These are phyloP conservation scores for Hypena proboscidalis DNA, from an alignment of 2,888 invertebrate species.

Conservation along the genomic window DNA sequence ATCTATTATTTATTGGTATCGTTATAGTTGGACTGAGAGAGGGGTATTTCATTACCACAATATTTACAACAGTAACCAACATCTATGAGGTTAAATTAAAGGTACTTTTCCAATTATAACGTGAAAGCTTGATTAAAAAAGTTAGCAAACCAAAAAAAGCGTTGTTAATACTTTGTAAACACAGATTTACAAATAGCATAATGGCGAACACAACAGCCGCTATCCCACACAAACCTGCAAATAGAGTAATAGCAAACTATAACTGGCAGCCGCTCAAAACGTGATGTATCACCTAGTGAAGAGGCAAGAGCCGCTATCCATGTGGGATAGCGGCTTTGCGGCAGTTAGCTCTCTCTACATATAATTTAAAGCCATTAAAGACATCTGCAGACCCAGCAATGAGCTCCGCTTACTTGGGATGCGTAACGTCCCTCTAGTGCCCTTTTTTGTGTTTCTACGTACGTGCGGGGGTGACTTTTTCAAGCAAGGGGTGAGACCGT, in stretches of 20 bases:
- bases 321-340: too few relatives aligned
- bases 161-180: too few relatives aligned
- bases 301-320: constrained; percentile 53
- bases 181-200: too few relatives aligned
- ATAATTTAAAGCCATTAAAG: constrained; percentile 85
- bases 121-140: too few relatives aligned
- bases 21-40: too few relatives aligned
- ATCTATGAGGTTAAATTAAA: too few relatives aligned
- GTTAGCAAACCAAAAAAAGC: too few relatives aligned
- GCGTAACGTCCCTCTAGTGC: constrained; percentile 80
- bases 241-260: constrained; percentile 28
- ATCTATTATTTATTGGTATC: too few relatives aligned
- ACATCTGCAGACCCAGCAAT: constrained; percentile 83
- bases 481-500: constrained; percentile 81
- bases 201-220: not conserved
- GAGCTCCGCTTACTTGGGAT: constrained; percentile 81
- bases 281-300: constrained; percentile 75
- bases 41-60: too few relatives aligned
- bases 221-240: constrained; percentile 4
- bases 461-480: constrained; percentile 84
- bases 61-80: too few relatives aligned
- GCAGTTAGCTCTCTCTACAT: constrained; percentile 82
- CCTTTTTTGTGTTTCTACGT: constrained; percentile 81
- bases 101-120: too few relatives aligned
- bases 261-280: constrained; percentile 40